Conservation (phyloP, 2,113 vertebrate species). For the Corydoras sp. region DNA sequence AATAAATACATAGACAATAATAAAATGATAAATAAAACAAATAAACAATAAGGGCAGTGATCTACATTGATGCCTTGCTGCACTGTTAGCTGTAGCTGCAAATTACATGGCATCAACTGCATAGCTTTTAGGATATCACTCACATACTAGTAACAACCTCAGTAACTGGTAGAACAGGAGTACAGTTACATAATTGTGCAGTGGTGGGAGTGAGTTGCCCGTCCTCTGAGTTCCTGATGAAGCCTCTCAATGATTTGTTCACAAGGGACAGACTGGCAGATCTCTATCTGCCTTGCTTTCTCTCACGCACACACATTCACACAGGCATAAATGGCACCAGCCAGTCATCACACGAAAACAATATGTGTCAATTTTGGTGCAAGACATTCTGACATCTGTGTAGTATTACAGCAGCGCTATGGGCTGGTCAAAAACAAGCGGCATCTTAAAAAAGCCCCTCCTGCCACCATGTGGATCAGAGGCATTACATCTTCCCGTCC, state of each 20-base stretch:
- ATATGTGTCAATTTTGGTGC: slow-evolving; percentile 18
- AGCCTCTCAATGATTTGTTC: slow-evolving; percentile 16
- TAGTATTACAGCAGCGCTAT: slow-evolving; percentile 34
- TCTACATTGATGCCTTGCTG: too few species aligned
- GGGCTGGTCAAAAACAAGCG: slow-evolving; percentile 32
- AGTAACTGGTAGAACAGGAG: slow-evolving; percentile 5
- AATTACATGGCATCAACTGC: not conserved
- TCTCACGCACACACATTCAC: slow-evolving; percentile 24
- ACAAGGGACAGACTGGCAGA: slow-evolving; percentile 30
- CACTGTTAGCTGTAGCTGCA: too few species aligned
- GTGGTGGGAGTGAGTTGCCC: slow-evolving; percentile 24
- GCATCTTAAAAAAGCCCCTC: slow-evolving; percentile 17
- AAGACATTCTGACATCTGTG: slow-evolving; percentile 46
- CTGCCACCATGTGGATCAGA: slow-evolving; percentile 25
- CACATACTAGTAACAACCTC: slow-evolving; percentile 15
- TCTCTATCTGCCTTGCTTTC: slow-evolving; percentile 30
- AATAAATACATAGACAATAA: too few species aligned
- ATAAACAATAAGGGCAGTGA: too few species aligned
- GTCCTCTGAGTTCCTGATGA: slow-evolving; percentile 27
- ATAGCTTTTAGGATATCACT: not conserved
- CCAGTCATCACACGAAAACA: not conserved
- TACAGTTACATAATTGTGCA: slow-evolving; percentile 37
- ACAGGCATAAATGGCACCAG: slow-evolving; percentile 17
- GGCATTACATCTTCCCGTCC: slow-evolving; percentile 38
- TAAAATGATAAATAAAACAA: too few species aligned